phyloP scores from a whole-genome alignment of 2,113 vertebrate genomes.

The Bubo blakistoni region DNA sequence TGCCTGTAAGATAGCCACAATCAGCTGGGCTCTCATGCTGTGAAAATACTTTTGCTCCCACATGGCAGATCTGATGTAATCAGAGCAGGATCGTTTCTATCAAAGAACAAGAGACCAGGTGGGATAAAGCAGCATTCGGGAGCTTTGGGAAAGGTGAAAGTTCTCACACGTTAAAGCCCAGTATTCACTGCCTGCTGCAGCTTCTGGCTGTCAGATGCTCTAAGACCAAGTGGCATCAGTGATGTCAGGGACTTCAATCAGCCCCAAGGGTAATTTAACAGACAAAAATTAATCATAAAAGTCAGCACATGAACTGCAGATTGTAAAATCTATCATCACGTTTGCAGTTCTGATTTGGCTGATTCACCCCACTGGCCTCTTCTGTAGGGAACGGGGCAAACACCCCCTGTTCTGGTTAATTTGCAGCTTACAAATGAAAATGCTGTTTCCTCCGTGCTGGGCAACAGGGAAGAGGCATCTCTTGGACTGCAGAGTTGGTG shows the following conservation, averaged over 20 bases:
- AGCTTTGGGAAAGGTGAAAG: background rate
- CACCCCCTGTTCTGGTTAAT: background rate
- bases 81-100: background rate
- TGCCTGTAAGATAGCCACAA: background rate
- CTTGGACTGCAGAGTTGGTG: background rate
- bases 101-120: background rate
- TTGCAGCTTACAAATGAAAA: background rate
- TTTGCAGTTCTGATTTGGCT: background rate
- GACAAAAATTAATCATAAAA: background rate
- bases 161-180: background rate
- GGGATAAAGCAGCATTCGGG: background rate
- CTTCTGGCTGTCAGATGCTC: background rate
- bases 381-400: background rate
- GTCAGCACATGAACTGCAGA: background rate
- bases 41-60: background rate
- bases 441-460: background rate
- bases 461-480: background rate
- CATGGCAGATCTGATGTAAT: background rate
- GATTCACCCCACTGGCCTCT: background rate
- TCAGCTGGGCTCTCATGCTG: background rate
- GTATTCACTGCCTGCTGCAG: background rate
- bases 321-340: accelerated
- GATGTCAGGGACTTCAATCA: background rate
- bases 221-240: background rate
- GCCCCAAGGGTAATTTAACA: background rate